These are phyloP conservation scores for Argyrosomus regius DNA, from an alignment of 2,797 vertebrate species.

Conservation along the genomic window DNA sequence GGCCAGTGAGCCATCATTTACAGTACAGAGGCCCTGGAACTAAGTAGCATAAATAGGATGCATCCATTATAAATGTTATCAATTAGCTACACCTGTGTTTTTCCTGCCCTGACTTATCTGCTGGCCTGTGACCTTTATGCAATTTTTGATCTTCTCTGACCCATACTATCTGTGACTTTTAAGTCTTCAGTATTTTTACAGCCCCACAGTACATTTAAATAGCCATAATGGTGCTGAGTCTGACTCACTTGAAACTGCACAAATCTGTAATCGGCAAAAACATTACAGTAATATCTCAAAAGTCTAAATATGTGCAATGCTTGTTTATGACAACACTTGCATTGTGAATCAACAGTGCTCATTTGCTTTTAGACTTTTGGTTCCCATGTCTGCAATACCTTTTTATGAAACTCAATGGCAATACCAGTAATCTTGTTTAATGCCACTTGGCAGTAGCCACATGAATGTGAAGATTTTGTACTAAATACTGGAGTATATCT, in stretches of 20 bases:
- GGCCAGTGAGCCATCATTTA: background rate
- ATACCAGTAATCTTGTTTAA: background rate
- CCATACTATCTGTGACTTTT: background rate
- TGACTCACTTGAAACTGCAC: background rate
- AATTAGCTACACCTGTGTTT: background rate
- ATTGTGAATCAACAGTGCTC: background rate
- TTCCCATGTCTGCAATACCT: background rate
- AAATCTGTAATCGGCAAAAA: background rate
- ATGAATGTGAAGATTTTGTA: background rate
- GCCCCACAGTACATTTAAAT: background rate
- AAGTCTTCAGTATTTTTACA: too few species aligned
- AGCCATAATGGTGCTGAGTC: background rate
- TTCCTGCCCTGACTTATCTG: too few species aligned
- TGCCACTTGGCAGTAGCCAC: background rate
- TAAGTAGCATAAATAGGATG: background rate
- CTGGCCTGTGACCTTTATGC: too few species aligned
- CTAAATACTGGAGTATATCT: background rate
- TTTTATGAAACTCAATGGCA: constrained; percentile 11
- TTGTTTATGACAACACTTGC: background rate
- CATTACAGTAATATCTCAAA: background rate
- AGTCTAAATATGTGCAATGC: background rate
- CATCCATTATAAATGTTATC: background rate
- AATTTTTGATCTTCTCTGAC: background rate
- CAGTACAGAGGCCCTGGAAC: background rate
- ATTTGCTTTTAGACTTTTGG: background rate